Conservation (phyloP, 2,888 invertebrate genomes). For the Laothoe populi region DNA sequence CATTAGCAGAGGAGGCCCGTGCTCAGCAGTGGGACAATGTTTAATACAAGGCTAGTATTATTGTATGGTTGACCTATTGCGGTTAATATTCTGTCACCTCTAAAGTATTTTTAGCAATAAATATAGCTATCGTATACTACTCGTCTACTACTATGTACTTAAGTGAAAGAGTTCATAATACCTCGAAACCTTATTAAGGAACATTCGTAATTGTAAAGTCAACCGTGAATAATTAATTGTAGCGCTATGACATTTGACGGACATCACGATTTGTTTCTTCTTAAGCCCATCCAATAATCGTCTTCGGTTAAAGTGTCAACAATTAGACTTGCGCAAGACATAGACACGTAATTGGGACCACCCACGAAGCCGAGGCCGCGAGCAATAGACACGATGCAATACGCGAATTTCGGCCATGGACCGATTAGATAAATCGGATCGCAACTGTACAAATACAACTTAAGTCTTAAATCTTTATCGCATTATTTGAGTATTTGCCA, state of each 20-base stretch:
- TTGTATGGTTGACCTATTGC: too few relatives aligned
- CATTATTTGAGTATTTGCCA: slow-evolving; percentile 13
- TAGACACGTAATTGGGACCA: slow-evolving; percentile 68
- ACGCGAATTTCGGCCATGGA: slow-evolving; percentile 55
- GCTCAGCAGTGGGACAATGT: too few relatives aligned
- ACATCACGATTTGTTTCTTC: slow-evolving; percentile 6
- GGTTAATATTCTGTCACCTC: too few relatives aligned
- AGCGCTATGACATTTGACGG: not conserved
- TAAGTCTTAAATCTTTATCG: not conserved
- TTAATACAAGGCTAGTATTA: too few relatives aligned
- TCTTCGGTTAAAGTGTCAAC: slow-evolving; percentile 65
- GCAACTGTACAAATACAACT: slow-evolving; percentile 12
- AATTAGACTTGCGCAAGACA: slow-evolving; percentile 62
- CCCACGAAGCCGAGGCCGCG: slow-evolving; percentile 54
- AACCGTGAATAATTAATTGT: not conserved
- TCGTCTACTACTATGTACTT: too few relatives aligned
- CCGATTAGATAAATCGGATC: slow-evolving; percentile 20
- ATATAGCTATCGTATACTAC: too few relatives aligned
- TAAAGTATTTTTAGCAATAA: too few relatives aligned
- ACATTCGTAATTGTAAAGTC: not conserved
- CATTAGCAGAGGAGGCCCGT: too few relatives aligned
- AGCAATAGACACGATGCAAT: slow-evolving; percentile 47
- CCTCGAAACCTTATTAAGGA: not conserved
- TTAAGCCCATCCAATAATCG: slow-evolving; percentile 49
- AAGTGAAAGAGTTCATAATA: not conserved